Percentiles rank a stretch among this genome's conserved stretches.
Evolutionary conservation across 2,797 vertebrate species (phyloP).

Genomic region (Molothrus ater): DNA sequence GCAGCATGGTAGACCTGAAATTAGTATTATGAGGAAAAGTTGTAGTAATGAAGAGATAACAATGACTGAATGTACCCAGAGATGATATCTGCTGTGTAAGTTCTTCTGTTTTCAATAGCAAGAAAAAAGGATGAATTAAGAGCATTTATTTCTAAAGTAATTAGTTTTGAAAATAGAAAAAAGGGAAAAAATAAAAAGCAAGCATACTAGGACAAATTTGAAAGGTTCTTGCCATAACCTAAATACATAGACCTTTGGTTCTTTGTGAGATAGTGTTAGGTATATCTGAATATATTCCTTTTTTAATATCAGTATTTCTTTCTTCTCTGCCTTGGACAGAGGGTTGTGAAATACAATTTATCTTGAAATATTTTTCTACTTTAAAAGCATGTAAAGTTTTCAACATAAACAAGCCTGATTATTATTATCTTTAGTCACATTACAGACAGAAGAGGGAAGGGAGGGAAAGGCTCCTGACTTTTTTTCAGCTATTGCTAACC

Average conservation of each 20-base stretch:
- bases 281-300: background rate
- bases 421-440: background rate
- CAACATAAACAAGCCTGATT: background rate
- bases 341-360: background rate
- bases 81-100: background rate
- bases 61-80: background rate
- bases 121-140: background rate
- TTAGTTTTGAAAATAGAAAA: background rate
- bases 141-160: background rate
- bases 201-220: background rate
- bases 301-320: background rate
- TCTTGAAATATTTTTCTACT: background rate
- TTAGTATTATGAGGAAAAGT: background rate
- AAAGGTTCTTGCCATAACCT: background rate
- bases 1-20: background rate
- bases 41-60: background rate
- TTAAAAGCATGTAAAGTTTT: background rate
- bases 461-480: background rate
- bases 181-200: background rate
- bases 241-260: background rate
- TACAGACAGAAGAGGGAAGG: background rate
- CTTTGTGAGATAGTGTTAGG: background rate
- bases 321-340: background rate
- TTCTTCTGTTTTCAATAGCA: background rate
- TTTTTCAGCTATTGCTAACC: background rate